Evolutionary conservation across 1,140 invertebrate genomes (phyloP), one percentile per base, ranked within the genome.

Genomic region (Macrostomum lignano): DNA sequence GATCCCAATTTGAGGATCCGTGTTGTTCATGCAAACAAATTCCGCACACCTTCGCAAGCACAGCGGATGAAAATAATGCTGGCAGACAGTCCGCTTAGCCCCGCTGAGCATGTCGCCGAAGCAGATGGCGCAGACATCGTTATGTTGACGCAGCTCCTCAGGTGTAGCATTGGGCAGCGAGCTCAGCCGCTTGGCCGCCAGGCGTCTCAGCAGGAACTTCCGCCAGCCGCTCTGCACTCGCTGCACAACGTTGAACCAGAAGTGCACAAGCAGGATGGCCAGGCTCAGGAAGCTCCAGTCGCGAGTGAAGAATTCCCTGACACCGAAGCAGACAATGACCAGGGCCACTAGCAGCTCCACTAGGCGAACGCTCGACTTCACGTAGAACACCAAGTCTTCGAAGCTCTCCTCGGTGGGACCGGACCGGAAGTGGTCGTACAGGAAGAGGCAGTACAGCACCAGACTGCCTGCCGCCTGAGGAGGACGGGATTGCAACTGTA

Each of bases 191-290:
- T 78, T 73, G 1, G 82, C 74, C 2, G 84, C 84, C 1, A 74
- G 75, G 7, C 77, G 61, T 1, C 84, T 61, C 45, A 82, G 76
- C 65, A 84, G 75, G 47, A 88, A 88, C 1, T 75, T 73, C 11
- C 71, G 72, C 77, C 81, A 88, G 1, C 81, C 79, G 17, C 71
- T 71, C 36, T 72, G 67, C 0, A 78, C 74, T 47, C 84, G 74
- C 50, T 74, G 76, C 77, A 79, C 91, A 24, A 93, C 78, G 52
- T 91, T 93, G 49, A 88, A 88, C 47, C 93, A 91, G 4, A 77
- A 78, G 53, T 93, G 82, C 32, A 91, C 73, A 43, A 77, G 73
- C 68, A 93, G 77, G 71, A 88, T 82, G 1, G 76, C 64, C 1
- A 79, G 77, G 21, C 81, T 65, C 56, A 42, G 78, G 74, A 26